Conservation (phyloP, 1,140 invertebrate species). For the Orussus abietinus region DNA sequence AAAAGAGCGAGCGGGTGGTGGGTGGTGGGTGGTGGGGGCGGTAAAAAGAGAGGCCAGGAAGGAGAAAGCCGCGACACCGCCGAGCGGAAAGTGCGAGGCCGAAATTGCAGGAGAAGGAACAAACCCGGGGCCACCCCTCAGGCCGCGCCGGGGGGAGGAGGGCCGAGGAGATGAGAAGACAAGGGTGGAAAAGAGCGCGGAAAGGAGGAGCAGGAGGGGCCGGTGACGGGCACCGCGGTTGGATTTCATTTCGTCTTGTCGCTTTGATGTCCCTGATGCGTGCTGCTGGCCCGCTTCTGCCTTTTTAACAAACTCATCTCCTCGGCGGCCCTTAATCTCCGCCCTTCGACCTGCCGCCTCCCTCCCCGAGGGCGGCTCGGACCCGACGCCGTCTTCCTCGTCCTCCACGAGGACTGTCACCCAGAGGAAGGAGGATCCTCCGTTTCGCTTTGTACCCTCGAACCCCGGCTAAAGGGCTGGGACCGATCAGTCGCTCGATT, state of each 20-base stretch:
- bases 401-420: no score
- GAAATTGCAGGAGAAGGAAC: neutral
- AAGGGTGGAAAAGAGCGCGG: constrained; percentile 19
- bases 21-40: no score
- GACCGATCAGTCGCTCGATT: no score
- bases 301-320: constrained; percentile 55
- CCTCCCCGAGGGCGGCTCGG: constrained; percentile 32
- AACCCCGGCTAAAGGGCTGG: no score
- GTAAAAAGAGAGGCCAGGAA: neutral
- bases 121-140: neutral
- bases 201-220: constrained; percentile 18
- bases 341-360: constrained; percentile 38
- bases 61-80: neutral
- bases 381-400: no score
- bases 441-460: no score
- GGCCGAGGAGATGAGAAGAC: constrained; percentile 14
- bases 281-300: constrained; percentile 51
- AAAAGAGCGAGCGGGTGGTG: constrained; percentile 15
- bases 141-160: constrained; percentile 10
- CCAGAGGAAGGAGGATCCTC: no score
- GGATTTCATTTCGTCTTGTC: constrained; percentile 55
- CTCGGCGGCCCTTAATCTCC: constrained; percentile 52
- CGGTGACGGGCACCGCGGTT: constrained; percentile 35
- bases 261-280: constrained; percentile 54
- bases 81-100: neutral